phyloP scores from a whole-genome alignment of 2,888 invertebrate genomes.

The Sisyra terminalis region DNA sequence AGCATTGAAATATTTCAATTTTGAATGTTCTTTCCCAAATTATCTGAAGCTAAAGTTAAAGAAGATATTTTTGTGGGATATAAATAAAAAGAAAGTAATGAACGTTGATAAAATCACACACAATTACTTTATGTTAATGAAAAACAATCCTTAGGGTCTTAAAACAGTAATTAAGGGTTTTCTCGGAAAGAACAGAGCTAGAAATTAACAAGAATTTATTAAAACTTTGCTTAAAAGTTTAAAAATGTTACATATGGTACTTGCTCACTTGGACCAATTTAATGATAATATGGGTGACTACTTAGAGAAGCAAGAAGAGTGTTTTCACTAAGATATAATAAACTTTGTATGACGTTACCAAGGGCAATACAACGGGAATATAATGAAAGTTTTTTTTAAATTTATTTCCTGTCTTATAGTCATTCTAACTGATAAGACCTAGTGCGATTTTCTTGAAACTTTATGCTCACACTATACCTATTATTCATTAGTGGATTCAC shows the following conservation, averaged over 20 bases:
- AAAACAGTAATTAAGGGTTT: neutral
- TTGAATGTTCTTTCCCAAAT: too few relatives aligned
- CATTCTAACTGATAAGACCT: too few relatives aligned
- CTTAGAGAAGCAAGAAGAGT: slow-evolving; percentile 18
- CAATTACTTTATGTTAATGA: neutral
- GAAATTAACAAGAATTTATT: slow-evolving; percentile 16
- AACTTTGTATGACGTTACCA: slow-evolving; percentile 16
- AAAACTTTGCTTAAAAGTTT: slow-evolving; percentile 10
- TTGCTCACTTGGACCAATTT: slow-evolving; percentile 17
- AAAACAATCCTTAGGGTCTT: neutral
- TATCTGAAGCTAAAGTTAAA: too few relatives aligned
- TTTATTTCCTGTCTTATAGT: too few relatives aligned
- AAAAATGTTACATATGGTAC: slow-evolving; percentile 17
- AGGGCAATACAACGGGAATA: slow-evolving; percentile 14
- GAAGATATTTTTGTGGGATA: neutral
- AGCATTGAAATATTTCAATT: too few relatives aligned
- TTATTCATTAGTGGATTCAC: too few relatives aligned
- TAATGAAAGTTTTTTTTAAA: too few relatives aligned
- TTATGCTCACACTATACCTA: too few relatives aligned
- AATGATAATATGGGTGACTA: slow-evolving; percentile 16
- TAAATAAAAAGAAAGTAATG: neutral
- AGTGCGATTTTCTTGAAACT: too few relatives aligned
- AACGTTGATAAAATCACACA: neutral
- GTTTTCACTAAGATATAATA: slow-evolving; percentile 18
- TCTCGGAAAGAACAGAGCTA: slow-evolving; percentile 15